Conservation (phyloP, 2,113 vertebrate genomes). For the Anthoscopus minutus region DNA sequence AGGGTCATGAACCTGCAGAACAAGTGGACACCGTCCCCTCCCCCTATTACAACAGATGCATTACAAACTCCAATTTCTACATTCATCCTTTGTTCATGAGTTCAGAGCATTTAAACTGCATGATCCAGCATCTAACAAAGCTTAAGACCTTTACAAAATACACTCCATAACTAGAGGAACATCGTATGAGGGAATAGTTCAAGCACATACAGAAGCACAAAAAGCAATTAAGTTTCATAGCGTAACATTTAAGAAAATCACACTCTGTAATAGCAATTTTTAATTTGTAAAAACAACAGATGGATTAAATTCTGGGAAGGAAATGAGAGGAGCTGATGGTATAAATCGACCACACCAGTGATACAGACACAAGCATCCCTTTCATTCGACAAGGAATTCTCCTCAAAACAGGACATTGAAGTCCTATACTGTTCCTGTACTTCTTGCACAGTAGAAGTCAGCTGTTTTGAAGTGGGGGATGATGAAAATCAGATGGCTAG, state of each 20-base stretch:
- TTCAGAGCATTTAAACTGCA: neutral
- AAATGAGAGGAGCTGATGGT: neutral
- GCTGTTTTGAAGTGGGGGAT: neutral
- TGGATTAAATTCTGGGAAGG: neutral
- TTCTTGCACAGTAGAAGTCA: neutral
- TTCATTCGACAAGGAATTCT: neutral
- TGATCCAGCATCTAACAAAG: neutral
- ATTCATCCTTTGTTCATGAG: neutral
- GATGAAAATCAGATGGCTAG: constrained; percentile 1
- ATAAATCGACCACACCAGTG: neutral
- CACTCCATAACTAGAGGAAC: neutral
- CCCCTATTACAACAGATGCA: neutral
- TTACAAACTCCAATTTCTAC: neutral
- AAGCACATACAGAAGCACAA: neutral
- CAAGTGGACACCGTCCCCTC: rapidly evolving
- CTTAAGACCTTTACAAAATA: neutral
- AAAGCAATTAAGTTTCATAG: neutral
- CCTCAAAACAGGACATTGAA: neutral
- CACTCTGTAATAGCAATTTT: neutral
- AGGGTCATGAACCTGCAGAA: neutral
- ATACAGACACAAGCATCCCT: neutral
- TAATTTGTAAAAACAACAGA: neutral
- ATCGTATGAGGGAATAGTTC: neutral
- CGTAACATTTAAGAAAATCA: neutral
- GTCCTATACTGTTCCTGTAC: neutral